Evolutionary conservation across 2,888 invertebrate genomes (phyloP), one percentile per base, ranked within the genome.

Genomic region (Electrophaes corylata): DNA sequence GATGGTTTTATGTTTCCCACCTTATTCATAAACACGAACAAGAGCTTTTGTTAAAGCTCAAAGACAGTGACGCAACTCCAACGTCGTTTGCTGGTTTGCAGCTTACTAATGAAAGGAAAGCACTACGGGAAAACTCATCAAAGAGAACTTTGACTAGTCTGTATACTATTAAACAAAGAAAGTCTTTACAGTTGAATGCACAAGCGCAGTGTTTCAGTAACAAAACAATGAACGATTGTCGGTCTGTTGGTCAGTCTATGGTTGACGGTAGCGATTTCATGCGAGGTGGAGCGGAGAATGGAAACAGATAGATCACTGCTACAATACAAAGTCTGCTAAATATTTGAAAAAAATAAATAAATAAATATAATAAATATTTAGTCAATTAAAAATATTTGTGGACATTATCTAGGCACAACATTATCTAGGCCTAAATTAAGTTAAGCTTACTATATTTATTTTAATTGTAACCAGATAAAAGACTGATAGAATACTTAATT

Each of bases 141-240:
- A 50, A 45, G 12, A 50, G 37, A 37, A 41, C 40, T 60, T 56
- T 50, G 53, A 60, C 62, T 58, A 55, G 57, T 14, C 26, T 29
- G 59, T 67, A n/a, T n/a, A 50, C 67, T 72, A 68, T 70, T 26
- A 23, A 8, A 53, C 58, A 58, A 53, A 40, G 58, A 54, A 54
- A 45, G 49, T 20, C 69, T 69, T 65, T 51, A 64, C 67, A 69
- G 60, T 69, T 67, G 60, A 69, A 66, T 67, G 61, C 57, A 60
- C 57, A 55, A 66, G 73, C 63, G 62, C 65, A 61, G 67, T 72
- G 71, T 72, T 75, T 76, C 66, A 72, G 65, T 52, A 31, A 56
- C 61, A 62, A 54, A 67, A 74, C 74, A 73, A 74, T 72, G 73
- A 67, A 39, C 63, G 65, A 72, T 72, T 75, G 75, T 76, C 65